Evolutionary conservation across 2,797 vertebrate genomes (phyloP).

Genomic region (Melopsittacus undulatus): DNA sequence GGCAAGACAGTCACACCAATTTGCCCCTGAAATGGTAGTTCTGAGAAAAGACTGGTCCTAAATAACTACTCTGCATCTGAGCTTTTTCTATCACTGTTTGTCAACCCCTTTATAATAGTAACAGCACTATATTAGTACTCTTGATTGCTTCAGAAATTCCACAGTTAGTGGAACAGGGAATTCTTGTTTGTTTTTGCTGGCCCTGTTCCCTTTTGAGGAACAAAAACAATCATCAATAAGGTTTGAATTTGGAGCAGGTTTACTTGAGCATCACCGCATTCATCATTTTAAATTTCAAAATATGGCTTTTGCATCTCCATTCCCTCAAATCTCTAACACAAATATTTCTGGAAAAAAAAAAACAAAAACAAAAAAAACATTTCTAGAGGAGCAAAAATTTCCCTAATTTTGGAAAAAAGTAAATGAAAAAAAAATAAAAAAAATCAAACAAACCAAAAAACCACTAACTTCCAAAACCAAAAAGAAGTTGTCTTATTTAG

Average conservation of each 20-base stretch:
- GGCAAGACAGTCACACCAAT: not conserved
- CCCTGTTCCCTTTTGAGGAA: not conserved
- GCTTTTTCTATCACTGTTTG: not conserved
- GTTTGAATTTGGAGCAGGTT: not conserved
- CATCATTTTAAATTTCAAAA: not conserved
- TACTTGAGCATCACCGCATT: not conserved
- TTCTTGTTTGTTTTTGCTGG: not conserved
- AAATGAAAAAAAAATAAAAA: not conserved
- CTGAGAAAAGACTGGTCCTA: not conserved
- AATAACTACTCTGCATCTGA: not conserved
- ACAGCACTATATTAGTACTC: not conserved
- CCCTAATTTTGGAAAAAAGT: not conserved
- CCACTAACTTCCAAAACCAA: accelerated
- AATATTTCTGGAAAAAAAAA: not conserved
- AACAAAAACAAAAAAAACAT: no score
- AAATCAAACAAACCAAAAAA: not conserved
- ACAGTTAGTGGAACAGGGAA: not conserved
- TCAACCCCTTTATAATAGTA: not conserved
- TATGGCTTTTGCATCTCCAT: not conserved
- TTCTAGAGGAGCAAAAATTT: not conserved
- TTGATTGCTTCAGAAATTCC: not conserved
- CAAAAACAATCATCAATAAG: not conserved
- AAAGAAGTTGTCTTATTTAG: not conserved
- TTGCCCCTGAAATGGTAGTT: not conserved
- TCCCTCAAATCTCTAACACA: not conserved